Conservation (phyloP, 1,140 invertebrate genomes). For the Paramacrobiotus metropolitanus region DNA sequence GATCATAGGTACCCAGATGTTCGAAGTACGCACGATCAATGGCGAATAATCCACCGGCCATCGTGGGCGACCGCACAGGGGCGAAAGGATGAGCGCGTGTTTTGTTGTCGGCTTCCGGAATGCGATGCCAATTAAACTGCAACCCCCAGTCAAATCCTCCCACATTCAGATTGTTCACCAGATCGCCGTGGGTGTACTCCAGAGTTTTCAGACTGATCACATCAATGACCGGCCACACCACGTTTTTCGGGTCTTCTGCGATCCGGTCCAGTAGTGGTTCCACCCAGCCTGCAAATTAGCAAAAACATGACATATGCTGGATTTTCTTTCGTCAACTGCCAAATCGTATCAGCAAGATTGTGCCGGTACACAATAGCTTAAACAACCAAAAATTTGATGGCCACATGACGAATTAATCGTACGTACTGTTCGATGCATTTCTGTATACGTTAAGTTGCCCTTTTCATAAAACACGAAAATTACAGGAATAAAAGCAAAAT, state of each 20-base stretch:
- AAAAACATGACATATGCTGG: background rate
- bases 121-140: constrained; percentile 61
- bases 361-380: too few relatives aligned
- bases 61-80: constrained; percentile 31
- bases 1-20: constrained; percentile 66
- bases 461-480: too few relatives aligned
- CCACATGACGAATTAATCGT: too few relatives aligned
- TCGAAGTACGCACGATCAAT: constrained; percentile 28
- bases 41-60: constrained; percentile 91
- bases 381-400: too few relatives aligned
- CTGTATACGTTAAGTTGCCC: too few relatives aligned
- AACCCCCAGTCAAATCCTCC: background rate
- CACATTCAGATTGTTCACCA: constrained; percentile 53
- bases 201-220: constrained; percentile 36
- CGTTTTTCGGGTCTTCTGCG: constrained; percentile 33
- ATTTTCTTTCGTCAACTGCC: too few relatives aligned
- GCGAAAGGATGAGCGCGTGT: constrained; percentile 12
- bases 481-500: too few relatives aligned
- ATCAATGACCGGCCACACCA: constrained; percentile 78
- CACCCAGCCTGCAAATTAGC: constrained; percentile 39
- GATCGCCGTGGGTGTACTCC: constrained; percentile 58
- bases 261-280: constrained; percentile 56
- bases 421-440: too few relatives aligned
- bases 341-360: too few relatives aligned
- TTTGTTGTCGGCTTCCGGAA: constrained; percentile 37